Base-by-base conservation (phyloP, 2,888 invertebrate genomes). In the Scaptomyza tumidula region DNA sequence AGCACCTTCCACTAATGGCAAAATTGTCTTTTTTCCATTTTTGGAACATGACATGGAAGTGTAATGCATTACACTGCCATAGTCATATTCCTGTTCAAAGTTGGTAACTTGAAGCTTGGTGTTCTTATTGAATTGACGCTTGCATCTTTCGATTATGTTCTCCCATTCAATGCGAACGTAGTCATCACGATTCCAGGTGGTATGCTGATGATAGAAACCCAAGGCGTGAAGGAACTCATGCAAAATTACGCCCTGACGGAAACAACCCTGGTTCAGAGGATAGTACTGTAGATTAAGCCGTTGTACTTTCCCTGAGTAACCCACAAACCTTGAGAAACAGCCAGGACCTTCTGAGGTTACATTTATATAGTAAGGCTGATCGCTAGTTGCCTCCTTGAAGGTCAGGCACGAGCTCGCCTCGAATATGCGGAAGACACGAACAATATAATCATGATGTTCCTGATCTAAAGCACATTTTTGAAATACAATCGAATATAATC, bases 171-270 rank as follows among this genome's bases (percentile, higher is more conserved):
- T 94, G 0, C 86, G 91, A 0, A 95, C 95, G 80, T 93, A 95
- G 24, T 95, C 93, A 86, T 97, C 96, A 0, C 96, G 93, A 87
- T 96, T 95, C 5, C 93, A 94, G 0, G 96, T 93, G 84, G 95
- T 96, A 90, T 97, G 97, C 86, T 96, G 96, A 88, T 97, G 97
- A 89, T 95, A 93, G 90, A 97, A 97, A 0, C 97, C 97, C 6
- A 95, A 86, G 0, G 95, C 95, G 82, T 97, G 97, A 90, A 97
- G 94, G 62, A 97, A 92, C 90, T 97, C 97, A 80, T 97, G 97
- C 3, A 96, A 92, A 0, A 95, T 94, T 0, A 96, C 96, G 3
- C 89, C 91, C 44, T 90, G 53, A 2, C 90, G 87, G 72, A 91
- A 92, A 45, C 92, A 92, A 0, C 92, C 92, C 1, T 14, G 13